A percentile compares a stretch with the other conserved stretches of the same genome.
Conservation (phyloP, 92 coral and sea anemone genomes). For the Plumapathes pennacea region DNA sequence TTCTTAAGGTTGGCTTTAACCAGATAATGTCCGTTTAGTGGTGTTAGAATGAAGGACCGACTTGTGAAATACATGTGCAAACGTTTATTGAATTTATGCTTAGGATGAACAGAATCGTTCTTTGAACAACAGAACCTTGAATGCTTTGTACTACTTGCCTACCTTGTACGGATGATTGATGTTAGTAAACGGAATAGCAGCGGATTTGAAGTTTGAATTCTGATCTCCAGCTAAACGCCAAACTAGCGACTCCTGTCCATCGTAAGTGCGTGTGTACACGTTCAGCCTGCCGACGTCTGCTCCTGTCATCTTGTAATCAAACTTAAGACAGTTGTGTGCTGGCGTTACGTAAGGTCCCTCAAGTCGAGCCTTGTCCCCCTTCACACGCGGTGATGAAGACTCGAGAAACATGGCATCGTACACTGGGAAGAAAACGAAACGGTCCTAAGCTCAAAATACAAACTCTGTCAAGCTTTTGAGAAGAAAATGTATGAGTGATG, state of each 20-base stretch:
- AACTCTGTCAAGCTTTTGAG: too few species aligned
- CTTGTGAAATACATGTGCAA: too few species aligned
- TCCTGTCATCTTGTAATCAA: conserved; percentile 66
- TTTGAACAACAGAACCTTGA: too few species aligned
- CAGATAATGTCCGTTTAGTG: too few species aligned
- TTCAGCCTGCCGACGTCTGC: conserved; percentile 69
- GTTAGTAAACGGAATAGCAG: conserved; percentile 31
- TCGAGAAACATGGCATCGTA: conserved; percentile 48
- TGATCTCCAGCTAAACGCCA: conserved; percentile 81
- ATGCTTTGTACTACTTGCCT: too few species aligned
- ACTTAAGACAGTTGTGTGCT: conserved; percentile 51
- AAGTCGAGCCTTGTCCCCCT: conserved; percentile 26
- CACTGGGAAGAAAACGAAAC: too few species aligned
- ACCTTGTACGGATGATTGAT: conserved; percentile 43
- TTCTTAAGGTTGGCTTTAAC: too few species aligned
- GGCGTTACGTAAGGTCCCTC: conserved; percentile 8
- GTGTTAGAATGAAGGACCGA: too few species aligned
- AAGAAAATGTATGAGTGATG: too few species aligned
- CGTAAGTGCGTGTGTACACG: conserved; percentile 26
- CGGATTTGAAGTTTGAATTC: conserved; percentile 37
- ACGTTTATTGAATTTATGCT: too few species aligned
- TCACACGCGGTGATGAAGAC: conserved; percentile 43
- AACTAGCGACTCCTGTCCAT: conserved; percentile 21
- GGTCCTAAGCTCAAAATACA: too few species aligned
- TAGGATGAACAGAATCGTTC: too few species aligned